Evolutionary conservation across 2,113 vertebrate genomes (phyloP).

Genomic region (Oncorhynchus kisutch): DNA sequence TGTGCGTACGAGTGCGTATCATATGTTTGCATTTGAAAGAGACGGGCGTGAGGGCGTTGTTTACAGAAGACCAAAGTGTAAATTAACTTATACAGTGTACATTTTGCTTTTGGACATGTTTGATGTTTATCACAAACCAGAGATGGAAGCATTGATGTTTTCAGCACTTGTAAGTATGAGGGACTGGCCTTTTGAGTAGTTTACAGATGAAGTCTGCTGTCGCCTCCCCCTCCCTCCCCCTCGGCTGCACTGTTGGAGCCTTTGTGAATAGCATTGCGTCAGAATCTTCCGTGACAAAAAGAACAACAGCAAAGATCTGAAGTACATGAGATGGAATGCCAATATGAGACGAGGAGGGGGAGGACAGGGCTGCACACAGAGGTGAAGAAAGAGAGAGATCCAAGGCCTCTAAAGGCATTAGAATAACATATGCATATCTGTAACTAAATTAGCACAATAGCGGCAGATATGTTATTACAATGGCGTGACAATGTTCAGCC

Average conservation of each 20-base stretch:
- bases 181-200: conserved; percentile 40
- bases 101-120: conserved; percentile 31
- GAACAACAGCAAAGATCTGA: conserved; percentile 15
- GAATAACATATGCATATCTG: no score
- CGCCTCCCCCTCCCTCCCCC: conserved; percentile 27
- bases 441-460: no score
- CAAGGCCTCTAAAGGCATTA: no score
- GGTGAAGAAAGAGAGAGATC: background rate
- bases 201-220: conserved; percentile 58
- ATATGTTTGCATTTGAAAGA: conserved; percentile 5
- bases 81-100: conserved; percentile 2
- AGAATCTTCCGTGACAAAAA: conserved; percentile 20
- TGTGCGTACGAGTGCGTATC: background rate
- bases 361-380: conserved; percentile 19
- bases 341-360: conserved; percentile 18
- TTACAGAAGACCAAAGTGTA: conserved; percentile 42
- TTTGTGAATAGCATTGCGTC: conserved; percentile 46
- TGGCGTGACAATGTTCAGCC: background rate
- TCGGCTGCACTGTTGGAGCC: conserved; percentile 6
- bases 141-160: conserved; percentile 24
- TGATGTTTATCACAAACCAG: conserved; percentile 41
- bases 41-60: background rate
- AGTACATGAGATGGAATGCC: conserved; percentile 31
- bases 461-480: no score
- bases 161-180: conserved; percentile 30